phyloP scores from a whole-genome alignment of 2,888 invertebrate genomes.

The Aspidiotus rigidus region DNA sequence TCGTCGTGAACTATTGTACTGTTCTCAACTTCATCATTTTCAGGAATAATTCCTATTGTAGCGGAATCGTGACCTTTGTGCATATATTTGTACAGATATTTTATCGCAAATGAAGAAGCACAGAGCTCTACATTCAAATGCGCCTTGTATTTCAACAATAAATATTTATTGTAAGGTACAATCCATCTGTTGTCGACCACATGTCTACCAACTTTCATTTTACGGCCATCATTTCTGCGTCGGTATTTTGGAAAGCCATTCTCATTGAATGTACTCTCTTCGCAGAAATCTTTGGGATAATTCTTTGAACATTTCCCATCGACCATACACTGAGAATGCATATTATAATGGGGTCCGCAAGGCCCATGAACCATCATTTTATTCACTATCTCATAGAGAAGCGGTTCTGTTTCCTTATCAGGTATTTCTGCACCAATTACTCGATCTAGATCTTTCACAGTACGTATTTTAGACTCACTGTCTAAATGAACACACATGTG shows the following conservation, averaged over 20 bases:
- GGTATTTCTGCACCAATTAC: slow-evolving; percentile 39
- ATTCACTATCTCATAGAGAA: slow-evolving; percentile 36
- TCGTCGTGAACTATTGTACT: neutral
- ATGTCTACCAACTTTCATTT: neutral
- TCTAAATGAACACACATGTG: slow-evolving; percentile 6
- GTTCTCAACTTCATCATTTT: neutral
- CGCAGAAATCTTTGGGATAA: slow-evolving; percentile 1
- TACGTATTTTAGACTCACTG: neutral
- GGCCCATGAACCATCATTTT: slow-evolving; percentile 33
- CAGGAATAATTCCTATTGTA: neutral
- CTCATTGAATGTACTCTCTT: neutral
- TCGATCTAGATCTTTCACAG: neutral
- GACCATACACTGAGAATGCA: slow-evolving; percentile 24
- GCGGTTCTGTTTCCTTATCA: slow-evolving; percentile 37
- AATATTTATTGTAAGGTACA: neutral
- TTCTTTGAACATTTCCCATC: slow-evolving; percentile 31
- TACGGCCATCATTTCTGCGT: neutral
- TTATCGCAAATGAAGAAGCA: neutral
- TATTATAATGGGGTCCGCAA: slow-evolving; percentile 18
- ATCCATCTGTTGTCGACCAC: neutral
- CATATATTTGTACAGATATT: neutral
- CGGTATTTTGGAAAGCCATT: neutral
- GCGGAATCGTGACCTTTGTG: neutral
- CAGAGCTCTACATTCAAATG: neutral
- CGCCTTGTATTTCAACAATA: neutral